Base-by-base conservation (phyloP, 2,113 vertebrate species). In the Eleginops maclovinus region DNA sequence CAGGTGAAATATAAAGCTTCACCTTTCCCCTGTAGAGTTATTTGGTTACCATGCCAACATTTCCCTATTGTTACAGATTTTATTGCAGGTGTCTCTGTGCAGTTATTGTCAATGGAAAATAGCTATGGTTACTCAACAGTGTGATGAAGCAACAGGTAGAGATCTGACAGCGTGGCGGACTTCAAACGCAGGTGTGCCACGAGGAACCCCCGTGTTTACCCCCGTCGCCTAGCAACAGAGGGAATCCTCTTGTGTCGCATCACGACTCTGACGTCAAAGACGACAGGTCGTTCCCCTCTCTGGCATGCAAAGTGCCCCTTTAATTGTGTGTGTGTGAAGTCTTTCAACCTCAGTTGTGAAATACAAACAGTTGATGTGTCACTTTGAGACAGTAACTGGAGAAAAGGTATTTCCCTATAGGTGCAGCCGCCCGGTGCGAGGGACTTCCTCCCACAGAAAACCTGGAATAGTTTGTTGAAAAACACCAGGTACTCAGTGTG, bases 141-240 rank as follows among this genome's bases (percentile, higher is more conserved):
- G 61, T 66, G 72, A 85, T 84, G 81, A 87, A 89, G 79, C 83
- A 93, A 92, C 84, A 89, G 81, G 63, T 83, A 65, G 47, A 77
- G 54, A 75, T 59, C 49, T 67, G 87, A 78, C 86, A 77, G 89
- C 86, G 85, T 94, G 87, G 80, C 89, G 75, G 26, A 66, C 72
- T 79, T 89, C 82, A 89, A 90, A 84, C 60, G 58, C 88, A 93
- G 93, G 91, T 90, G 89, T 28, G 88, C 71, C 87, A 58, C 56
- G 74, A 83, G 84, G 90, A 93, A 88, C 36, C 80, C 31, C 75
- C 44, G 1, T 94, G 91, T 93, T 94, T 92, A 86, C 67, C 84
- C 82, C 87, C 41, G 87, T 51, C 40, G 72, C 94, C 87, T 92
- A 85, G 94, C 91, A 92, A 94, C 93, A 1, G 3, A 86, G 88